A percentile compares a stretch with the other conserved stretches of the same genome.
These are phyloP conservation scores for Eolophus roseicapilla DNA, from an alignment of 2,113 vertebrate species.

Conservation along the genomic window DNA sequence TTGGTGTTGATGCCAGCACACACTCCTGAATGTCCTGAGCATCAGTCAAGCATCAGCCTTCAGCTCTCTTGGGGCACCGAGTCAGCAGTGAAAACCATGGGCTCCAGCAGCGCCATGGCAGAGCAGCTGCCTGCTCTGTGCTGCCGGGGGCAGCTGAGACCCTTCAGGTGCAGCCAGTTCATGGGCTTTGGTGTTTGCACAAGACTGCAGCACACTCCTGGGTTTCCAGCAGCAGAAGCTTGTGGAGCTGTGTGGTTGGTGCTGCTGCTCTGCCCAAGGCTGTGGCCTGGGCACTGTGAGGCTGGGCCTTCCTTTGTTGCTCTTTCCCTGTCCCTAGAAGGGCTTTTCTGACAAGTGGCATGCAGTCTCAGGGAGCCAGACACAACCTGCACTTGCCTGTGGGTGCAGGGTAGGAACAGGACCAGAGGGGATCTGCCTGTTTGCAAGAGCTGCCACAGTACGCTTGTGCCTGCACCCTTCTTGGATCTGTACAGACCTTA, in stretches of 20 bases:
- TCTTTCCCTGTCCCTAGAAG: neutral
- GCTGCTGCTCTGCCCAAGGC: neutral
- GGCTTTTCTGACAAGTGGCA: neutral
- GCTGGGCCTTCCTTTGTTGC: neutral
- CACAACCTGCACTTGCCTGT: neutral
- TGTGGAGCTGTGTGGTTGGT: neutral
- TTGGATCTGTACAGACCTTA: accelerated
- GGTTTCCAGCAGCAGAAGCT: neutral
- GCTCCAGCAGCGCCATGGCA: neutral
- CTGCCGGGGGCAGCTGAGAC: neutral
- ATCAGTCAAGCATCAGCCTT: neutral
- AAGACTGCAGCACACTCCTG: neutral
- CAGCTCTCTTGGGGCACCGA: neutral
- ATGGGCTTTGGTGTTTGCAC: accelerated
- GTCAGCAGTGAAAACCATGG: neutral
- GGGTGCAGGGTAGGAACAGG: neutral
- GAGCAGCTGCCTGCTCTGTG: neutral
- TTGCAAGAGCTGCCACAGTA: neutral
- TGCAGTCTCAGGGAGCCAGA: neutral
- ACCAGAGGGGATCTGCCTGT: neutral
- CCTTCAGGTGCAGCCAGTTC: accelerated
- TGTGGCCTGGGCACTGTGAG: neutral
- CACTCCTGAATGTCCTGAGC: neutral
- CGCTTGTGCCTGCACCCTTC: neutral
- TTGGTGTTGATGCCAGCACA: neutral